Evolutionary conservation across 2,797 vertebrate genomes (phyloP).

Genomic region (Notolabrus celidotus): DNA sequence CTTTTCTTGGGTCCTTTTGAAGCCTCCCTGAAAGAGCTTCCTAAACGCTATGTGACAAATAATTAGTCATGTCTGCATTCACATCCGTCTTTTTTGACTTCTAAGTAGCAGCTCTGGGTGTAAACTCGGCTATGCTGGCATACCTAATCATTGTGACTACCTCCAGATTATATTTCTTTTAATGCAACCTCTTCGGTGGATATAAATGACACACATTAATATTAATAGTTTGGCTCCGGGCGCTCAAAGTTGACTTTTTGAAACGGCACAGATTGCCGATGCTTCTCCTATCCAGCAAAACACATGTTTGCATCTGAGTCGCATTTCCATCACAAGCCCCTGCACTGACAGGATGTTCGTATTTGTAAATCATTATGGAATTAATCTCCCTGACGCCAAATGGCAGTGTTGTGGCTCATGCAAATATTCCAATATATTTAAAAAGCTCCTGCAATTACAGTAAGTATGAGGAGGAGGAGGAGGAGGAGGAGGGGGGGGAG

Average conservation of each 20-base stretch:
- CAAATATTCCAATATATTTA: slow-evolving; percentile 78
- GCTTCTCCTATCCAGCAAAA: slow-evolving; percentile 40
- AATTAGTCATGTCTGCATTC: slow-evolving; percentile 73
- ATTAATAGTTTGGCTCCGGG: slow-evolving; percentile 7
- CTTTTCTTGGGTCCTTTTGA: slow-evolving; percentile 70
- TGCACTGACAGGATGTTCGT: slow-evolving; percentile 66
- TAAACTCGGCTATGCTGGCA: slow-evolving; percentile 39
- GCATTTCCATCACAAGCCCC: slow-evolving; percentile 58
- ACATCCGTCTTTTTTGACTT: slow-evolving; percentile 60
- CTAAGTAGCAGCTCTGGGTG: slow-evolving; percentile 34
- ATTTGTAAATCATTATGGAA: slow-evolving; percentile 79
- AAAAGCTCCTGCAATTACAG: slow-evolving; percentile 80
- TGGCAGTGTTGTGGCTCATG: slow-evolving; percentile 64
- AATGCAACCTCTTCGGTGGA: slow-evolving; percentile 19
- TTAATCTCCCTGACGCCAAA: slow-evolving; percentile 79
- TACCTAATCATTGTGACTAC: slow-evolving; percentile 57
- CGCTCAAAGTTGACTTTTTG: slow-evolving; percentile 25
- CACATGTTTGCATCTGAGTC: slow-evolving; percentile 55
- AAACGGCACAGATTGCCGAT: slow-evolving; percentile 40
- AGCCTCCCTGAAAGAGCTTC: slow-evolving; percentile 56
- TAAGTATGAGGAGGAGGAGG: no score
- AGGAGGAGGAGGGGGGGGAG: no score
- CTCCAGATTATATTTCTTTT: slow-evolving; percentile 43
- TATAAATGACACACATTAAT: slow-evolving; percentile 30
- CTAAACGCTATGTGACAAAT: slow-evolving; percentile 71